Evolutionary conservation across 2,888 invertebrate genomes (phyloP).

Genomic region (Lasioglossum pauxillum): DNA sequence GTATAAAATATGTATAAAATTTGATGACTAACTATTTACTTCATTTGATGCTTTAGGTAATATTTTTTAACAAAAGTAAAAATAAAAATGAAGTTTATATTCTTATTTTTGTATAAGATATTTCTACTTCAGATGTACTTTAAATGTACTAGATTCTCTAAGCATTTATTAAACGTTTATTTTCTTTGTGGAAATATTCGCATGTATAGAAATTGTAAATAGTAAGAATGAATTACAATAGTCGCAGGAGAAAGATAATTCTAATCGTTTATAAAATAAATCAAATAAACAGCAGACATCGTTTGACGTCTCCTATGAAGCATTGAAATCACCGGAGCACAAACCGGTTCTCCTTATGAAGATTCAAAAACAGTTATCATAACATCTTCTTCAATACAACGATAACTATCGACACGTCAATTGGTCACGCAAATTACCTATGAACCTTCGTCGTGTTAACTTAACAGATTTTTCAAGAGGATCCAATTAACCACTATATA

Average conservation of each 20-base stretch:
- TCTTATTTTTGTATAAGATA: no score
- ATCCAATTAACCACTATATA: neutral
- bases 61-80: no score
- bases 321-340: conserved; percentile 1
- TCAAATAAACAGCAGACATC: neutral
- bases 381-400: neutral
- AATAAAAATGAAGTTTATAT: no score
- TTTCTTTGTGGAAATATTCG: neutral
- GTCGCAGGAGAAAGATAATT: neutral
- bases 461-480: neutral
- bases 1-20: no score
- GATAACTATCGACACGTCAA: neutral
- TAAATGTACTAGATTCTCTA: no score
- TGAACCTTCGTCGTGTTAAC: neutral
- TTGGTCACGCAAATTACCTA: neutral
- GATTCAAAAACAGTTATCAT: neutral
- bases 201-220: neutral
- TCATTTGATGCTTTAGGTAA: no score
- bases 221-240: neutral
- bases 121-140: no score
- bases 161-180: no score
- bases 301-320: neutral
- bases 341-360: neutral
- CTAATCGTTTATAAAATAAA: neutral
- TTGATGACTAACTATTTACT: no score